Evolutionary conservation across 2,888 invertebrate species (phyloP).

Genomic region (Temnothorax rugatulus): DNA sequence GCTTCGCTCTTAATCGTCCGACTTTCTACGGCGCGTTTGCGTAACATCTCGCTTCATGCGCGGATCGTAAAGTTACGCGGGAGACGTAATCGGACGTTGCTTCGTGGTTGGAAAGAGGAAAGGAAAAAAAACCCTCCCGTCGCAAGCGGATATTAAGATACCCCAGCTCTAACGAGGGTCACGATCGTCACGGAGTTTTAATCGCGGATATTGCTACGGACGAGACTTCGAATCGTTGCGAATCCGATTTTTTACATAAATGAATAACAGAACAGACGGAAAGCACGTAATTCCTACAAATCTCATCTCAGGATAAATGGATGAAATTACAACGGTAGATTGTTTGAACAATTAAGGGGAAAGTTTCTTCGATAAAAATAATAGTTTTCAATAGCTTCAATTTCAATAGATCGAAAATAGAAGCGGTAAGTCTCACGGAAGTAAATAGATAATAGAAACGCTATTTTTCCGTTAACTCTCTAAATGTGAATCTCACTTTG

Average conservation of each 20-base stretch:
- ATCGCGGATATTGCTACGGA: constrained; percentile 50
- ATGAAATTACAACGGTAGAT: constrained; percentile 1
- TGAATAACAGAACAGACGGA: constrained; percentile 7
- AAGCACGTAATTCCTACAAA: not conserved
- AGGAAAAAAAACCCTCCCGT: constrained; percentile 46
- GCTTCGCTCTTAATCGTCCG: constrained; percentile 49
- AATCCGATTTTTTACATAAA: constrained; percentile 4
- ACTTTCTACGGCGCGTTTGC: constrained; percentile 64
- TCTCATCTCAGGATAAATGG: not conserved
- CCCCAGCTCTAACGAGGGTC: constrained; percentile 20
- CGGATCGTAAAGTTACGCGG: constrained; percentile 56
- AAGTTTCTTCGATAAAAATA: constrained; percentile 14
- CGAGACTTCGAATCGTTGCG: constrained; percentile 1
- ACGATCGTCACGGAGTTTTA: constrained; percentile 18
- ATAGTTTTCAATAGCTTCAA: not conserved
- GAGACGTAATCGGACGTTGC: constrained; percentile 58
- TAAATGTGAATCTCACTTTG: not conserved
- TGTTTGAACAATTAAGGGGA: constrained; percentile 8
- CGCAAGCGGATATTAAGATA: constrained; percentile 58
- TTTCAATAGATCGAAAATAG: constrained; percentile 5
- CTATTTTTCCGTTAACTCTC: not conserved
- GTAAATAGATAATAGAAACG: not conserved
- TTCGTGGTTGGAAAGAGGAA: constrained; percentile 27
- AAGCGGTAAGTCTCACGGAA: not conserved
- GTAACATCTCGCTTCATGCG: constrained; percentile 48